Evolutionary conservation across 2,113 vertebrate genomes (phyloP), one percentile per base, ranked within the genome.

Genomic region (Hippocampus zosterae): DNA sequence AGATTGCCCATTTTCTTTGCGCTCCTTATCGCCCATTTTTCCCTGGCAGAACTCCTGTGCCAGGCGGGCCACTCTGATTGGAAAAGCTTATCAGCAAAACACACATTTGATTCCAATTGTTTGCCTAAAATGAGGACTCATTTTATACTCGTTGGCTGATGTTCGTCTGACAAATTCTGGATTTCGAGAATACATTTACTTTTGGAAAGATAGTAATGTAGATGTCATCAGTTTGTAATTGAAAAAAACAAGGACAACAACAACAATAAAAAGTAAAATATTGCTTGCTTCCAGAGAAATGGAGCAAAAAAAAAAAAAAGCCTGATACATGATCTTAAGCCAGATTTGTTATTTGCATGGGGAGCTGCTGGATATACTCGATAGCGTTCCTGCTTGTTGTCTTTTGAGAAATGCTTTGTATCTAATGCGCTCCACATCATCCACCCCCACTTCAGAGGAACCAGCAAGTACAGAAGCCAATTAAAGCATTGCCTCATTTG

Each of bases 51-150:
- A 71, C 70, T 76, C 46, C 76, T 27, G 41, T 21, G 72, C 70
- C 63, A 59, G 67, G 74, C 79, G 50, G 23, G 29, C 57, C 8
- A 1, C 56, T 81, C 71, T 86, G 81, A 89, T 80, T 85, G 79
- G 75, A 78, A 83, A 75, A 25, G 63, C 63, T 85, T 88, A 89
- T 89, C 87, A 83, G 86, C 41, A 23, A 41, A 68, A 76, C 67
- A 65, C 88, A 90, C 87, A 87, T 90, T 90, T 87, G 79, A 76
- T 82, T 88, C 82, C 81, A 78, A 88, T 85, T 84, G 83, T 87
- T 82, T 90, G 33, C 78, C 79, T 68, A 79, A 84, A 81, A 69
- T 76, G 80, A 81, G 73, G 69, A 68, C 78, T 87, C 79, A 82
- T 85, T 86, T 87, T 85, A 84, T 70, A 67, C 67, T 19, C 59